Evolutionary conservation across 1,140 invertebrate species (phyloP), one percentile per base, ranked within the genome.

Genomic region (Sinella curviseta): DNA sequence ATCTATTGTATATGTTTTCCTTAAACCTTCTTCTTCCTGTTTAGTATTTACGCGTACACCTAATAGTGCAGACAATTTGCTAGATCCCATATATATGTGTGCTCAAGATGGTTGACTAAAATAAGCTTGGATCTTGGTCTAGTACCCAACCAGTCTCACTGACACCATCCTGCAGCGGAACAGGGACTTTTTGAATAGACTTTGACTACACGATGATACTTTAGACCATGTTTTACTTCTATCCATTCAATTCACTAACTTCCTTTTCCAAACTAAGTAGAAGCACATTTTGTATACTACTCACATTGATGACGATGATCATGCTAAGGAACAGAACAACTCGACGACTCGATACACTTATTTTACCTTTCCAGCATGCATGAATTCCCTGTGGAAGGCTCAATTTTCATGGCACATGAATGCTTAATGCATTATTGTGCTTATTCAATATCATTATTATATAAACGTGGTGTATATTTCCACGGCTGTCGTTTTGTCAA

Each of bases 381-480:
- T 70, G 65, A 70, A 70, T 70, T 70, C 65, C 65, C 65, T 14
- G 65, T 70, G 65, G 65, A 70, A 70, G 65, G 31, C 65, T 70
- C 65, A 70, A 70, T 70, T 70, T 33, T 70, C 28, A 70, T 33
- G 65, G 65, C 12, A 70, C 65, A 70, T 70, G 26, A 70, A 70
- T 31, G 8, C 31, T 60, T 60, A 60, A 60, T 31, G 24, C 31
- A n/a, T 12, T 48, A 48, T 48, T n/a, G 24, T 60, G 24, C 57
- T 60, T 60, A 16, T 60, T 16, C 57, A 60, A 60, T 17, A 60
- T 17, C 4, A 48, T 8, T 4, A 4, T 48, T 8, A 48, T 48
- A 8, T 4, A 48, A 48, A 48, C 39, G 4, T 48, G 4, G 17
- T 48, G 39, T 17, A 48, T 48, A 48, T 8, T 48, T 48, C 17